Conservation (phyloP, 64 coral and sea anemone species). For the Anthopleura sola region DNA sequence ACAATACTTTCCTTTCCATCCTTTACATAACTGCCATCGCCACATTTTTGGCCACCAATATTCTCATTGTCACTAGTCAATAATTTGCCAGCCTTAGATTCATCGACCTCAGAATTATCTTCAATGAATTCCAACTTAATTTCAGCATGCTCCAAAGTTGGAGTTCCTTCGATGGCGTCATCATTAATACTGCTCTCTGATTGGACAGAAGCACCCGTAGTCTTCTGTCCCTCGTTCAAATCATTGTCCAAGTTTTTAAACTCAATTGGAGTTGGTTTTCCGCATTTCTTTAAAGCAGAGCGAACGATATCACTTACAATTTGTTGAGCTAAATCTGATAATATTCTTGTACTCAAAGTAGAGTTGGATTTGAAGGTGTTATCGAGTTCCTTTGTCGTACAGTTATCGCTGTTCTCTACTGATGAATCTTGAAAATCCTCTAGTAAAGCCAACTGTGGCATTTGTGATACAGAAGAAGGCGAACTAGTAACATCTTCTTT, state of each 20-base stretch:
- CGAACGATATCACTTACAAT: background rate
- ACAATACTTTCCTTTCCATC: background rate
- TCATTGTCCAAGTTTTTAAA: background rate
- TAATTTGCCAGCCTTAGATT: background rate
- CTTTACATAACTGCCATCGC: background rate
- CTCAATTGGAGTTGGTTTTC: background rate
- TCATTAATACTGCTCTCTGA: background rate
- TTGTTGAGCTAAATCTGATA: background rate
- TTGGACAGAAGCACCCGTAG: background rate
- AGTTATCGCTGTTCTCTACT: background rate
- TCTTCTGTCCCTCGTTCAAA: background rate
- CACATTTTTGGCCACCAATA: background rate
- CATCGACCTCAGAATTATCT: background rate
- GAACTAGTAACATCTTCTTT: background rate
- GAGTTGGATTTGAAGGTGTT: background rate
- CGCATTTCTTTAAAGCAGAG: background rate
- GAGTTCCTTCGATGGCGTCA: background rate
- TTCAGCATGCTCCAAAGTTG: background rate
- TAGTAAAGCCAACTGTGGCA: background rate
- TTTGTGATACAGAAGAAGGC: background rate
- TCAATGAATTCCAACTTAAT: background rate
- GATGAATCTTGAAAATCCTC: background rate
- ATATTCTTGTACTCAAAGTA: background rate
- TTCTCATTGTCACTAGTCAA: background rate
- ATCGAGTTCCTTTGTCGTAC: background rate